Evolutionary conservation across 2,888 invertebrate species (phyloP), one percentile per base, ranked within the genome.

Genomic region (Drosophila stalkeri): DNA sequence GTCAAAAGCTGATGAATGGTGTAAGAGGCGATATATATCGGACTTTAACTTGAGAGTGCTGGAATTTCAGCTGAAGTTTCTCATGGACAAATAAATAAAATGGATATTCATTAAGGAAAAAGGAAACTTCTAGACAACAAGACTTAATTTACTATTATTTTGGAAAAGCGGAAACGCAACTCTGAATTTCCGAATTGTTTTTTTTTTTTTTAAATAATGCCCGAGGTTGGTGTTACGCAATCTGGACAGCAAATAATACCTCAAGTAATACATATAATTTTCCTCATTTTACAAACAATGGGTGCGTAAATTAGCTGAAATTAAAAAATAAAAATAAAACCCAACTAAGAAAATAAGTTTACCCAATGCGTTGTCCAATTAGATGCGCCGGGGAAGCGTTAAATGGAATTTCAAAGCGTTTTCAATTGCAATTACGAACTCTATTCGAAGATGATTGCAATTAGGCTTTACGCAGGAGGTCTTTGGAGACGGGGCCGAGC

Each of bases 391-490:
- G 33, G 55, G 57, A 70, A 74, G 71, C 64, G 56, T 60, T 57
- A 67, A 85, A 77, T 79, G 78, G 57, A 71, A 81, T 77, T 71
- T 51, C 64, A 31, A 63, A 70, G 55, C 68, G 75, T 72, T 75
- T 68, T 55, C 69, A 44, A 64, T 74, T 66, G 55, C 67, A 43
- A 64, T 74, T 60, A 63, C 78, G 66, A 71, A 65, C 68, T 43
- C 65, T 59, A 62, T 65, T 49, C 78, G 59, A 66, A 61, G 69
- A 64, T 71, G 59, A 80, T 85, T 64, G 83, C 69, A 75, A 84
- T 86, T 68, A 80, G 49, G 56, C 37, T 23, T 39, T 47, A 49
- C 60, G 60, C 46, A 66, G 57, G 63, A 49, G 33, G 39, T 31
- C 23, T 55, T 65, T 60, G 59, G 44, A 60, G 55, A 62, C 46